A percentile compares a stretch with the other conserved stretches of the same genome.
These are phyloP conservation scores for Lamellibrachia satsuma DNA, from an alignment of 2,888 invertebrate genomes.

Conservation along the genomic window DNA sequence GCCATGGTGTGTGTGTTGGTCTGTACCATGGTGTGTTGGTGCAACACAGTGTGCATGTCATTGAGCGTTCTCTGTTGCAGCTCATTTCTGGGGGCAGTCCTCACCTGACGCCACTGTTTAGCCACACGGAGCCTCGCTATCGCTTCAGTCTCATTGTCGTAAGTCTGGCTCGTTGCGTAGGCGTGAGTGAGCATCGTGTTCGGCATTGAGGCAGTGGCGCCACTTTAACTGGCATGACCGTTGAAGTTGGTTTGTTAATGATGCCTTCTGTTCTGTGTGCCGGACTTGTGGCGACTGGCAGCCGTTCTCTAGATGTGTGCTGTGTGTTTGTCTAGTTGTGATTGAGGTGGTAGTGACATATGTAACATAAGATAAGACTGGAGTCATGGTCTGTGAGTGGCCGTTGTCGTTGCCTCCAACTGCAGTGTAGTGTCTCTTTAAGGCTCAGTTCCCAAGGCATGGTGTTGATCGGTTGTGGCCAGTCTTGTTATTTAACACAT, in stretches of 20 bases:
- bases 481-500: neutral
- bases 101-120: conserved; percentile 55
- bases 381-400: neutral
- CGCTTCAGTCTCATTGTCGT: conserved; percentile 56
- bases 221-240: conserved; percentile 25
- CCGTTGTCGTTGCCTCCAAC: neutral
- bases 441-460: neutral
- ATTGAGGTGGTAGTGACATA: neutral
- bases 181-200: neutral
- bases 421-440: neutral
- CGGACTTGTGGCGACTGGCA: neutral
- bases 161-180: conserved; percentile 43
- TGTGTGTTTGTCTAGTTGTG: neutral
- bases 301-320: neutral
- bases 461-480: conserved; percentile 3
- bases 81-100: neutral
- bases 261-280: neutral
- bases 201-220: neutral
- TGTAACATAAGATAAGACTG: neutral
- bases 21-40: neutral
- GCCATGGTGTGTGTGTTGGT: conserved; percentile 1
- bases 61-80: neutral
- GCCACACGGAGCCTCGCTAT: conserved; percentile 52
- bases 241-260: conserved; percentile 13
- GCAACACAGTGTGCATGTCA: neutral